Conservation (phyloP, 2,888 invertebrate species). For the Temnothorax unifasciatus region DNA sequence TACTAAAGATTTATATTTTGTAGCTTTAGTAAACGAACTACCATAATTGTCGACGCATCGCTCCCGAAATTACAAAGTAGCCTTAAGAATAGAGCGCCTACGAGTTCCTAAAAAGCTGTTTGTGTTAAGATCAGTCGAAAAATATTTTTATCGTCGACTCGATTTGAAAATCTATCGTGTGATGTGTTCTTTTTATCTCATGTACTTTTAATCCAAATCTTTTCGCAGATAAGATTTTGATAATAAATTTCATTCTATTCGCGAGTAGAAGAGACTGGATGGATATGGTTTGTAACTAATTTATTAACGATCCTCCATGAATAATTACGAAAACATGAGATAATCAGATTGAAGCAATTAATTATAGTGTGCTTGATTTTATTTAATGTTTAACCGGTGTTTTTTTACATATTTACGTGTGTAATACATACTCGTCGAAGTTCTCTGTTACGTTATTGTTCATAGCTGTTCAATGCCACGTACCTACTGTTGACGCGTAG, state of each 20-base stretch:
- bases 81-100: conserved; percentile 58
- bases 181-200: conserved; percentile 47
- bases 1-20: conserved; percentile 75
- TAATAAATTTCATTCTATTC: conserved; percentile 20
- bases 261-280: not conserved
- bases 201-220: conserved; percentile 8
- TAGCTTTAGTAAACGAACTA: conserved; percentile 51
- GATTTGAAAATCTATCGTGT: conserved; percentile 44
- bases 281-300: conserved; percentile 6
- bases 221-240: not conserved
- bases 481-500: conserved; percentile 20
- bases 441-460: conserved; percentile 1
- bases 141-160: conserved; percentile 29
- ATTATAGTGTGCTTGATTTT: conserved; percentile 24
- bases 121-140: conserved; percentile 35
- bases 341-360: conserved; percentile 19
- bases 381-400: conserved; percentile 1
- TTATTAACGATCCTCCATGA: not conserved
- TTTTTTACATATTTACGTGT: conserved; percentile 20
- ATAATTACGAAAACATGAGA: conserved; percentile 5
- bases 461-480: not conserved
- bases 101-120: conserved; percentile 69
- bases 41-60: conserved; percentile 13
- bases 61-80: conserved; percentile 37
- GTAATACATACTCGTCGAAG: not conserved